A percentile compares a stretch with the other conserved stretches of the same genome.
phyloP scores from a whole-genome alignment of 2,113 vertebrate species.

The Mirounga angustirostris region DNA sequence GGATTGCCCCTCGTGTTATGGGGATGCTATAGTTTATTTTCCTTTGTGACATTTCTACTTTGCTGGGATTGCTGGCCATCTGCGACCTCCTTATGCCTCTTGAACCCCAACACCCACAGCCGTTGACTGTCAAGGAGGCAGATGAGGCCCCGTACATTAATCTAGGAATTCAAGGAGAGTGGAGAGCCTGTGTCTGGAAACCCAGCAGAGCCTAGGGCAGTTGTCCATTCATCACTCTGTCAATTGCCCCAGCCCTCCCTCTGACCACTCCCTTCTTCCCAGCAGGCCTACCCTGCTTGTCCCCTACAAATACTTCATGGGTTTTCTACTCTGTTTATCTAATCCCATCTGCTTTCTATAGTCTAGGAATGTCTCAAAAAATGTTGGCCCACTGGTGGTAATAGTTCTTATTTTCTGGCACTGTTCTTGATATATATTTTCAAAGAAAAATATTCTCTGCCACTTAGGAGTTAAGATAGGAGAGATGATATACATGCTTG shows the following conservation, averaged over 20 bases:
- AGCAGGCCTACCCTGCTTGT: not conserved
- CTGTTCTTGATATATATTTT: not conserved
- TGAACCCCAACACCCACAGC: not conserved
- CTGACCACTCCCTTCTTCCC: not conserved
- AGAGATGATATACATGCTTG: not conserved
- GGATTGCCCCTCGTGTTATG: not conserved
- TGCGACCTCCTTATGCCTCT: not conserved
- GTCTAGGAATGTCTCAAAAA: conserved; percentile 39
- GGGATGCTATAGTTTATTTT: not conserved
- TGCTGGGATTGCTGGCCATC: not conserved
- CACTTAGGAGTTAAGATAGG: conserved; percentile 1
- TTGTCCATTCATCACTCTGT: conserved; percentile 32
- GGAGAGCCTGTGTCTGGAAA: not conserved
- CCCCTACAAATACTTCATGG: not conserved
- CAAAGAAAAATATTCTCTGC: not conserved
- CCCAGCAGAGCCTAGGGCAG: not conserved
- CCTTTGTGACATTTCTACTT: not conserved
- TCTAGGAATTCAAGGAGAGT: not conserved
- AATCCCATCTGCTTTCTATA: conserved; percentile 64
- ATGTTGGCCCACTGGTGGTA: not conserved
- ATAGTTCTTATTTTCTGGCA: conserved; percentile 54
- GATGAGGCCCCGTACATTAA: not conserved
- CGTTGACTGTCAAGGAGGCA: not conserved
- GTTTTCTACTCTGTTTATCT: conserved; percentile 36
- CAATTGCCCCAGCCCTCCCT: not conserved